phyloP scores from a whole-genome alignment of 2,113 vertebrate species.

The Gavialis gangeticus region DNA sequence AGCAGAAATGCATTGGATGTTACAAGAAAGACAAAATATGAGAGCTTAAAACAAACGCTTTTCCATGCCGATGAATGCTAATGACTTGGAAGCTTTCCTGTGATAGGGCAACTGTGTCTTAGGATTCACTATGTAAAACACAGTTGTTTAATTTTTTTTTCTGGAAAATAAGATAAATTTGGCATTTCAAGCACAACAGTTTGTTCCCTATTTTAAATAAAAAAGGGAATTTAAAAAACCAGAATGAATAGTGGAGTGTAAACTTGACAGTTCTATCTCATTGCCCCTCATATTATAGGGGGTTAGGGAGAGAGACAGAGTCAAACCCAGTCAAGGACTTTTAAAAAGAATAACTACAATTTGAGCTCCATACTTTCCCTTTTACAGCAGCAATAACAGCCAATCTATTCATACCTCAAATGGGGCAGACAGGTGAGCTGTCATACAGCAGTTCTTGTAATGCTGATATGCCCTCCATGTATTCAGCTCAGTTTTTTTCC shows the following conservation, averaged over 20 bases:
- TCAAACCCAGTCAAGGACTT: background rate
- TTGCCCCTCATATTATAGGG: background rate
- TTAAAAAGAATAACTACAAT: background rate
- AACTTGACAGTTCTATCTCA: background rate
- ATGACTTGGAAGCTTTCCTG: background rate
- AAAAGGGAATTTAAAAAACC: background rate
- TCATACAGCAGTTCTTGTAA: background rate
- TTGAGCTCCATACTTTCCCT: background rate
- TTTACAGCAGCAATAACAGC: background rate
- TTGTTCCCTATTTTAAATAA: background rate
- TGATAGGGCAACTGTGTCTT: background rate
- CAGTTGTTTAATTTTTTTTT: background rate
- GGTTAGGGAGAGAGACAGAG: background rate
- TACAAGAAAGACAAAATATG: background rate
- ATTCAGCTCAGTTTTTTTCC: background rate
- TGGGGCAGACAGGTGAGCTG: fast-evolving
- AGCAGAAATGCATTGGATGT: background rate
- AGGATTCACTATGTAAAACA: background rate
- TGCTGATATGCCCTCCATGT: fast-evolving
- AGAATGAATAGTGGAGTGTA: background rate
- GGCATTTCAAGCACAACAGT: background rate
- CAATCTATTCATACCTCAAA: background rate
- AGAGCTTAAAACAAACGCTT: background rate
- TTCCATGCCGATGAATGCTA: background rate
- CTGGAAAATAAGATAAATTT: background rate